phyloP scores from a whole-genome alignment of 2,113 vertebrate species.

The Raphicerus campestris region DNA sequence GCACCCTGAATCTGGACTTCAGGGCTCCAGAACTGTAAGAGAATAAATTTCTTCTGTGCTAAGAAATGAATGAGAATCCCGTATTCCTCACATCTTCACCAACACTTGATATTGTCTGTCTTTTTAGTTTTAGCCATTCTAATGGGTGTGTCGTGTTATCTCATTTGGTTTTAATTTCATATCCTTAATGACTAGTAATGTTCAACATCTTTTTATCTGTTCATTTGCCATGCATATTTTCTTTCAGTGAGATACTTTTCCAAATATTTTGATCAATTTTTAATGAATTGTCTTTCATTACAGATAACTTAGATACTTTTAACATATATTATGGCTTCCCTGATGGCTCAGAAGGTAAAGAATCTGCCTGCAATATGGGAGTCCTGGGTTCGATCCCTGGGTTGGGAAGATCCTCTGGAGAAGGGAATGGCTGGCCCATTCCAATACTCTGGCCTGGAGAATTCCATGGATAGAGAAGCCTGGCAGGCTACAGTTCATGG shows the following conservation, averaged over 20 bases:
- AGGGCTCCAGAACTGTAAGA: neutral
- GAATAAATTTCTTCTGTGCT: neutral
- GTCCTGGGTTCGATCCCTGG: neutral
- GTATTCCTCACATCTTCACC: neutral
- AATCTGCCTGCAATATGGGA: neutral
- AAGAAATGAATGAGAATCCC: neutral
- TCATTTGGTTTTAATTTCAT: neutral
- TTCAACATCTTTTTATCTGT: neutral
- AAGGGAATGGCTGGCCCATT: neutral
- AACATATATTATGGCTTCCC: neutral
- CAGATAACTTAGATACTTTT: neutral
- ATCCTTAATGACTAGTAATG: neutral
- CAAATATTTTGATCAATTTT: slow-evolving; percentile 8
- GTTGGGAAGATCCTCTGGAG: neutral
- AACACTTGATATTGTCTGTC: neutral
- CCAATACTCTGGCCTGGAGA: neutral
- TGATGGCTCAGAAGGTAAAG: neutral
- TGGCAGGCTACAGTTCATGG: neutral
- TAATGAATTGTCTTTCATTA: neutral
- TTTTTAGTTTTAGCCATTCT: neutral
- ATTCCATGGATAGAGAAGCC: neutral
- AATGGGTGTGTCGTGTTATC: neutral
- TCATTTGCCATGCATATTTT: neutral
- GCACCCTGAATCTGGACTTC: neutral
- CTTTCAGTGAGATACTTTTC: neutral